A percentile compares a stretch with the other conserved stretches of the same genome.
phyloP scores from a whole-genome alignment of 1,140 invertebrate species.

The Lepidostoma basale region DNA sequence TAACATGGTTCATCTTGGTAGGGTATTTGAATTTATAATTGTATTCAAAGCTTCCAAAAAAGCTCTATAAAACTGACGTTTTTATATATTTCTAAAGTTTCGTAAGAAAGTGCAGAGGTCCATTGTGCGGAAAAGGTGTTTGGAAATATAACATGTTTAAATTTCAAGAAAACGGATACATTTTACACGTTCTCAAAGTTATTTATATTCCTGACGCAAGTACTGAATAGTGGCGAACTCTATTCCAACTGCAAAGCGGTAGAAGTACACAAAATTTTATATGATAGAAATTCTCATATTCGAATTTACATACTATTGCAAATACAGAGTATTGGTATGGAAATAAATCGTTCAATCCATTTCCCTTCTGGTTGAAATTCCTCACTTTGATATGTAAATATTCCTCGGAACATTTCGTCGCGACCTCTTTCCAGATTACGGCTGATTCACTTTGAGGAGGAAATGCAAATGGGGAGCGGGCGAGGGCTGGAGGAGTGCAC shows the following conservation, averaged over 20 bases:
- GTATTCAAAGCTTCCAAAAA: too few species aligned
- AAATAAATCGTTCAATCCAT: slow-evolving; percentile 29
- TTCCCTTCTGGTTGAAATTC: slow-evolving; percentile 23
- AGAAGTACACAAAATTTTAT: neutral
- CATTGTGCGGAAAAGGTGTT: too few species aligned
- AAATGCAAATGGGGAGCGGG: slow-evolving; percentile 41
- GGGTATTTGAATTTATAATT: too few species aligned
- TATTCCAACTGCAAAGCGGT: neutral
- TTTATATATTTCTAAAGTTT: too few species aligned
- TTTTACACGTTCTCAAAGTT: too few species aligned
- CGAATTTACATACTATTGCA: slow-evolving; percentile 11
- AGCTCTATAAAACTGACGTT: too few species aligned
- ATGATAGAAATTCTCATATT: neutral
- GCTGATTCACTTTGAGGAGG: slow-evolving; percentile 34
- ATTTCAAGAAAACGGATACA: too few species aligned
- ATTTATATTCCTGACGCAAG: too few species aligned
- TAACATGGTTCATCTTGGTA: too few species aligned
- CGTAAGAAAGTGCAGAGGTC: too few species aligned
- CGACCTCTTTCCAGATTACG: neutral
- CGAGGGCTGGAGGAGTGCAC: slow-evolving; percentile 29
- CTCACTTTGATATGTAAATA: slow-evolving; percentile 25
- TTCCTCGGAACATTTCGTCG: neutral
- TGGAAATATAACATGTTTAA: too few species aligned
- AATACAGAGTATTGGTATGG: slow-evolving; percentile 16
- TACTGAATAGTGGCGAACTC: too few species aligned